Base-by-base conservation (phyloP, 2,113 vertebrate species). In the Rissa tridactyla region DNA sequence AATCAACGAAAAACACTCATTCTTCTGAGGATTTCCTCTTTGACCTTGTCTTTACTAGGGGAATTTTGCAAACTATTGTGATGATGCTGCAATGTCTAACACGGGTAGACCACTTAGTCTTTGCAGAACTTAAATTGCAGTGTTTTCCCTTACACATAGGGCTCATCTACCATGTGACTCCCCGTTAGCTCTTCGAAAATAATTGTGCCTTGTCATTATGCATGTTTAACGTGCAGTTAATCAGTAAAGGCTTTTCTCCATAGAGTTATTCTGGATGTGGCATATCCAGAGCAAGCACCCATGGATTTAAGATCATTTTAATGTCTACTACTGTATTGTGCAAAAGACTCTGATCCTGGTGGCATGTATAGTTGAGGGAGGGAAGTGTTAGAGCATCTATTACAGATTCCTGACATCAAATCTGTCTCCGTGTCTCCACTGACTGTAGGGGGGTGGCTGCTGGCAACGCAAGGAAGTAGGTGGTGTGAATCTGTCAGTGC, bases 131-230 rank as follows among this genome's bases (percentile, higher is more conserved):
- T 15, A 2, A 52, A 32, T 29, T n/a, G 18, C 34, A n/a, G 58
- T 17, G 19, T 36, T 58, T 58, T 32, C 26, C 19, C 23, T n/a
- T 70, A 5, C 2, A 4, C 0, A 0, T 3, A 10, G n/a, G 32
- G 46, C 69, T 89, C 30, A 3, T 22, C 52, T 10, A 7, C 21
- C 32, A 18, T 0, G 11, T 7, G 34, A 13, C 57, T 58, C n/a
- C 23, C 75, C 26, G 36, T 89, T 25, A 82, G 10, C 30, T 65
- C 42, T 58, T 57, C 30, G 42, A 11, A 57, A 54, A 2, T 34
- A 57, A 34, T 6, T 19, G 7, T 58, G 69, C 70, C 60, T 51
- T 57, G 64, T 52, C 77, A 6, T 25, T 5, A 11, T 0, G 22
- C 46, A 9, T 47, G 23, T 57, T 73, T 46, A 82, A 54, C 0